phyloP scores from a whole-genome alignment of 2,797 vertebrate species.

The Poeciliopsis infans region DNA sequence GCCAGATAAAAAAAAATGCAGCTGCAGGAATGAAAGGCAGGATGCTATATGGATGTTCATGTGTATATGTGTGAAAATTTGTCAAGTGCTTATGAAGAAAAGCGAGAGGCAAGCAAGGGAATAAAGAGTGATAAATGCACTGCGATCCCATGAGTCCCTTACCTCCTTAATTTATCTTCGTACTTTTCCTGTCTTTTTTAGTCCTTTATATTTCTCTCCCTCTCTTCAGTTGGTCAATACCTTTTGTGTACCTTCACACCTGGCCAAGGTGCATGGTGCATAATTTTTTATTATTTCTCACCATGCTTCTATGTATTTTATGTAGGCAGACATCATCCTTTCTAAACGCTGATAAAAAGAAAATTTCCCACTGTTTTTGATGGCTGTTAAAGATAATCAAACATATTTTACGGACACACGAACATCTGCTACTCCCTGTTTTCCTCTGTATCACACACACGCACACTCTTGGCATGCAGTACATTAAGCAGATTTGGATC shows the following conservation, averaged over 20 bases:
- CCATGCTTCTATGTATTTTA: conserved; percentile 3
- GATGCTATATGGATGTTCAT: conserved; percentile 52
- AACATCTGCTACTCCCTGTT: conserved; percentile 19
- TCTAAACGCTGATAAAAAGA: conserved; percentile 38
- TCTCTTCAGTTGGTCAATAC: conserved; percentile 28
- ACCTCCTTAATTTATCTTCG: conserved; percentile 49
- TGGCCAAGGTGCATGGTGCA: conserved; percentile 23
- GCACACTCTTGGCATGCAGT: conserved; percentile 27
- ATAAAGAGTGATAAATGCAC: conserved; percentile 62
- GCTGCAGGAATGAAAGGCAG: conserved; percentile 51
- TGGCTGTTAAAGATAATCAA: conserved; percentile 41
- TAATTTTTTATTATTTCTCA: conserved; percentile 14
- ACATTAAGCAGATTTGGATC: conserved; percentile 61
- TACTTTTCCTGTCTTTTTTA: conserved; percentile 28
- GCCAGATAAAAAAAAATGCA: conserved; percentile 69
- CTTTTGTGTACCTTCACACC: conserved; percentile 19
- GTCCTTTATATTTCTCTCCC: conserved; percentile 28
- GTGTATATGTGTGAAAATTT: conserved; percentile 55
- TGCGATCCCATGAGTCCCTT: conserved; percentile 53
- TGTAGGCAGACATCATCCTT: conserved; percentile 19
- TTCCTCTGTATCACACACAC: conserved; percentile 22
- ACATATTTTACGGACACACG: conserved; percentile 23
- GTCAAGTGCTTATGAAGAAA: conserved; percentile 58
- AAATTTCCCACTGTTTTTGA: conserved; percentile 30
- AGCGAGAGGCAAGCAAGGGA: conserved; percentile 36